Evolutionary conservation across 2,797 vertebrate genomes (phyloP).

Genomic region (Peromyscus aztecus): DNA sequence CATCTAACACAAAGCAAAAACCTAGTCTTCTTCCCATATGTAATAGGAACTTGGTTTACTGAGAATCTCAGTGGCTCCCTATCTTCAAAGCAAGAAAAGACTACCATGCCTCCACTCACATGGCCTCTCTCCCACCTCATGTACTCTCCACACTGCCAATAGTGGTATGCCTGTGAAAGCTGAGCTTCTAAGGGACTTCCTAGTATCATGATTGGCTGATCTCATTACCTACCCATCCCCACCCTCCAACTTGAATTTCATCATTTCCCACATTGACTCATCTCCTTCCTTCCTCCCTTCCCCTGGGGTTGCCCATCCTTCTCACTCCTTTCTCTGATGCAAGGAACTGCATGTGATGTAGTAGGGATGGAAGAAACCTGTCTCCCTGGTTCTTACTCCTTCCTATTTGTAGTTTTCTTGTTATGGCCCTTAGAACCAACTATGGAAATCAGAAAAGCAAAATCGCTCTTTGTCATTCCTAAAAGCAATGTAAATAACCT

Average conservation of each 20-base stretch:
- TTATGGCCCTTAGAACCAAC: not conserved
- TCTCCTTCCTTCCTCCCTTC: not conserved
- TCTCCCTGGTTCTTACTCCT: not conserved
- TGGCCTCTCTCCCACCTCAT: not conserved
- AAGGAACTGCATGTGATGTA: not conserved
- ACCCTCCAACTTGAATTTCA: not conserved
- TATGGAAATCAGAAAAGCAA: constrained; percentile 46
- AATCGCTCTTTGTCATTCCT: not conserved
- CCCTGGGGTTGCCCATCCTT: not conserved
- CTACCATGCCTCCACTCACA: not conserved
- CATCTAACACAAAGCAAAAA: not conserved
- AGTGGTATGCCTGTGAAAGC: not conserved
- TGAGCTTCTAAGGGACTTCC: not conserved
- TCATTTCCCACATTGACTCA: not conserved
- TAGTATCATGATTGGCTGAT: not conserved
- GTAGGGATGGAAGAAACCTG: not conserved
- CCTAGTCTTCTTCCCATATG: not conserved
- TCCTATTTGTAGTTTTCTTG: not conserved
- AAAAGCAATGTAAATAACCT: constrained; percentile 3
- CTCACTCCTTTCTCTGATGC: not conserved
- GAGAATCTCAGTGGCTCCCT: not conserved
- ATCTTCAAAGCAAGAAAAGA: not conserved
- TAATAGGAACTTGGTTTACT: not conserved
- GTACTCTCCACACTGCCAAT: not conserved
- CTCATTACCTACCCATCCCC: not conserved